These are phyloP conservation scores for Uloborus plumipes DNA, from an alignment of 2,888 invertebrate genomes.

Conservation along the genomic window DNA sequence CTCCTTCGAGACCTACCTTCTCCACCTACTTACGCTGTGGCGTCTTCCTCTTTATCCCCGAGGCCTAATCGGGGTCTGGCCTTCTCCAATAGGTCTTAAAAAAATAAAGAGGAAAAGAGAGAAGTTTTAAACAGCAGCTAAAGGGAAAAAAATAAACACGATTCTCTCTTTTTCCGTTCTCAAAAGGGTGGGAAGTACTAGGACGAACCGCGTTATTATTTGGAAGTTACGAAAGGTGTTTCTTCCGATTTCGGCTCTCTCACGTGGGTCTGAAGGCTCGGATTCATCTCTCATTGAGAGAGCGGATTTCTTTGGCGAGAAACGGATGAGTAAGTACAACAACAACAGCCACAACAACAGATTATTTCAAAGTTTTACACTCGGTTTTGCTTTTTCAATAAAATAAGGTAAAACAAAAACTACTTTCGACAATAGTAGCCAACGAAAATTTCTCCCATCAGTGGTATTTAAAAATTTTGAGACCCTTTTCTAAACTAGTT, in stretches of 20 bases:
- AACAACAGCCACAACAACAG: too few relatives aligned
- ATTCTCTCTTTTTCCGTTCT: neutral
- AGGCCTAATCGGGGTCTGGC: conserved; percentile 21
- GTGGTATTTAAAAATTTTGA: too few relatives aligned
- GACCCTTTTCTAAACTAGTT: too few relatives aligned
- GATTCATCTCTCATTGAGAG: too few relatives aligned
- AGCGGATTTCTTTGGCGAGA: too few relatives aligned
- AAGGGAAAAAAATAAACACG: conserved; percentile 9
- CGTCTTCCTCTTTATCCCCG: conserved; percentile 41
- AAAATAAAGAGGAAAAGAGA: neutral
- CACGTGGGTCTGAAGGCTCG: neutral
- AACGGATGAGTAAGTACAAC: too few relatives aligned
- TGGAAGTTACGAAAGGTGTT: conserved; percentile 8
- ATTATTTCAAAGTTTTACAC: too few relatives aligned
- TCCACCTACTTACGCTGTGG: conserved; percentile 47
- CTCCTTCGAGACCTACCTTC: conserved; percentile 24
- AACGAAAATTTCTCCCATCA: too few relatives aligned
- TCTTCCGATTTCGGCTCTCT: neutral
- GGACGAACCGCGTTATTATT: neutral
- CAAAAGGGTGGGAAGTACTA: neutral
- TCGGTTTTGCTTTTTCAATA: too few relatives aligned
- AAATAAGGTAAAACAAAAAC: too few relatives aligned
- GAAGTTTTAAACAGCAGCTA: conserved; percentile 6
- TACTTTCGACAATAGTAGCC: too few relatives aligned
- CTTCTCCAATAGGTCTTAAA: conserved; percentile 2